phyloP scores from a whole-genome alignment of 2,797 vertebrate genomes.

The Eospalax fontanierii region DNA sequence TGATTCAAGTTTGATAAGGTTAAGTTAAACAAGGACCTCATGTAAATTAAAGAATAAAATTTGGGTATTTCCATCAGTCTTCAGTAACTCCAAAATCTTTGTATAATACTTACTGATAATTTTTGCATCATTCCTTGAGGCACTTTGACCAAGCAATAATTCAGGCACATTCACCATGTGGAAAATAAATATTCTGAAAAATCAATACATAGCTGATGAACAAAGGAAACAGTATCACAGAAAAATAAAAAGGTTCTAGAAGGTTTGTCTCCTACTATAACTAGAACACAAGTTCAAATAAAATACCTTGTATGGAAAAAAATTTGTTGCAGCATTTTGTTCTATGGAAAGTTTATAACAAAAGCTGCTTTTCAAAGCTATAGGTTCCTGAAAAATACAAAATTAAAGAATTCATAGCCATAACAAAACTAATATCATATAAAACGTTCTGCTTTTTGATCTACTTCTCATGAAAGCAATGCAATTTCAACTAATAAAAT shows the following conservation, averaged over 20 bases:
- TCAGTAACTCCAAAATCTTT: conserved; percentile 83
- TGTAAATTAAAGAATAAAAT: conserved; percentile 78
- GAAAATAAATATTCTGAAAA: conserved; percentile 86
- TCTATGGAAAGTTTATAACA: conserved; percentile 53
- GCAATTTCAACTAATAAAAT: conserved; percentile 41
- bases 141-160: conserved; percentile 84
- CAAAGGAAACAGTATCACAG: conserved; percentile 68
- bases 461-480: conserved; percentile 60
- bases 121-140: conserved; percentile 84
- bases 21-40: conserved; percentile 80
- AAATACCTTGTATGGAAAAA: conserved; percentile 49
- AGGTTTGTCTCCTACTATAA: conserved; percentile 54
- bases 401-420: conserved; percentile 16
- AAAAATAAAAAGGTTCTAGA: conserved; percentile 71
- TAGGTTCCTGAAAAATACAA: conserved; percentile 50
- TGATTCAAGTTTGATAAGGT: conserved; percentile 53
- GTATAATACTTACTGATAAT: conserved; percentile 84
- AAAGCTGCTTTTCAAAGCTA: conserved; percentile 61
- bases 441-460: conserved; percentile 29
- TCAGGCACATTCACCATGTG: conserved; percentile 84
- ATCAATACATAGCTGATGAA: conserved; percentile 84
- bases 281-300: conserved; percentile 67
- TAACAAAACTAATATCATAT: conserved; percentile 51
- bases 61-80: conserved; percentile 82
- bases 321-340: conserved; percentile 45